Percentiles rank a stretch among this genome's conserved stretches.
phyloP scores from a whole-genome alignment of 2,113 vertebrate species.

The Ascaphus truei region DNA sequence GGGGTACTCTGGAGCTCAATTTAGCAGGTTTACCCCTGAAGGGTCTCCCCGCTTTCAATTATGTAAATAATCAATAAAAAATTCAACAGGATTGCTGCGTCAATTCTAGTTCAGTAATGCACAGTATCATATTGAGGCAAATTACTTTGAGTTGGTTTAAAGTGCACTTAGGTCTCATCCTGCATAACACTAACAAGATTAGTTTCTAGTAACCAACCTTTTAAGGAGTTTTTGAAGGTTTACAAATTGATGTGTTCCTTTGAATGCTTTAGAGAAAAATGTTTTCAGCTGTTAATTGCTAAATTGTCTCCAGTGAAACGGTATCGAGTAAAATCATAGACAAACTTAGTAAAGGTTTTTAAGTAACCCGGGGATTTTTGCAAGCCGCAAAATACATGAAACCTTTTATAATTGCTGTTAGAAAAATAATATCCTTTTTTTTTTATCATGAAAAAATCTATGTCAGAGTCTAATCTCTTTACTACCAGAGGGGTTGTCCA shows the following conservation, averaged over 20 bases:
- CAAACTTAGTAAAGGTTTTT: too few relatives aligned
- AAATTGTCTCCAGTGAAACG: neutral
- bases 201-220: neutral
- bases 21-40: too few relatives aligned
- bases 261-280: neutral
- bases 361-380: neutral
- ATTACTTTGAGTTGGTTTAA: neutral
- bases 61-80: too few relatives aligned
- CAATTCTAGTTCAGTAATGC: too few relatives aligned
- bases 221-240: neutral
- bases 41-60: too few relatives aligned
- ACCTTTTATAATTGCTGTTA: neutral
- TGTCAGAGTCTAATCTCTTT: too few relatives aligned
- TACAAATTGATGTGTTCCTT: constrained; percentile 2
- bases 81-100: too few relatives aligned
- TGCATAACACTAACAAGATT: neutral
- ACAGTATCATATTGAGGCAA: neutral
- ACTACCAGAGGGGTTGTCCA: too few relatives aligned
- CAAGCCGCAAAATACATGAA: neutral
- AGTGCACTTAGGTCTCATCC: neutral
- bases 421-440: too few relatives aligned
- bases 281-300: neutral
- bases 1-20: too few relatives aligned
- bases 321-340: neutral
- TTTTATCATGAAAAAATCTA: too few relatives aligned